These are phyloP conservation scores for Alauda arvensis DNA, from an alignment of 2,797 vertebrate genomes.

Conservation along the genomic window DNA sequence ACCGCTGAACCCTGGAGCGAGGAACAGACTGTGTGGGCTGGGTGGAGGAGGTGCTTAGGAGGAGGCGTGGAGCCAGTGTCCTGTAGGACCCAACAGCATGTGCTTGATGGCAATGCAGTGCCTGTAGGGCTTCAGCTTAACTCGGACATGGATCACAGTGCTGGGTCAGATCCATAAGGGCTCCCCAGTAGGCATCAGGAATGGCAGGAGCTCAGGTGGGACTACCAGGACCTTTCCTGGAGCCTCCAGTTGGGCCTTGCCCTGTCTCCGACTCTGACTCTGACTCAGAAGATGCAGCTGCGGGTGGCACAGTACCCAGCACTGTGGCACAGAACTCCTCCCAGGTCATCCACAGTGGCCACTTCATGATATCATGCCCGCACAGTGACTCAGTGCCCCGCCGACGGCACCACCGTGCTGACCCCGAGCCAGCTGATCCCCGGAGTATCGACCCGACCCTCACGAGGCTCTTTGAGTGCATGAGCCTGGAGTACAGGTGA, in stretches of 20 bases:
- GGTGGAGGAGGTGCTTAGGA: neutral
- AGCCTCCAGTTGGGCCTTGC: slow-evolving; percentile 9
- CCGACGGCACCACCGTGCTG: slow-evolving; percentile 62
- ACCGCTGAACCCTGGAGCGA: neutral
- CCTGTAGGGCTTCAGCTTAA: neutral
- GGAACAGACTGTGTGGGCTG: rapidly evolving
- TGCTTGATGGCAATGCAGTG: rapidly evolving
- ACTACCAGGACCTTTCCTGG: slow-evolving; percentile 6
- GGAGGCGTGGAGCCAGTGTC: neutral
- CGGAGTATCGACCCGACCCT: slow-evolving; percentile 91
- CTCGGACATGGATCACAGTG: rapidly evolving
- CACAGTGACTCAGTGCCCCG: slow-evolving; percentile 84
- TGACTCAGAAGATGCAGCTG: slow-evolving; percentile 74
- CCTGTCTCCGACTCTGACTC: slow-evolving; percentile 79
- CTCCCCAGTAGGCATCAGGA: neutral
- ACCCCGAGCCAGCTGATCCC: slow-evolving; percentile 66
- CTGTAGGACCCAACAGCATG: neutral
- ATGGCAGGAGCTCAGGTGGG: slow-evolving; percentile 59
- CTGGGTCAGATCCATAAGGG: neutral
- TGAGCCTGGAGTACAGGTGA: slow-evolving; percentile 98
- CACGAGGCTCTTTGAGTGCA: slow-evolving; percentile 93
- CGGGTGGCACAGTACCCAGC: slow-evolving; percentile 4
- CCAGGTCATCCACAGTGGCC: slow-evolving; percentile 97
- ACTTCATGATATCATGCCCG: slow-evolving; percentile 97
- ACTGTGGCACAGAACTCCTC: slow-evolving; percentile 37